Evolutionary conservation across 2,888 invertebrate species (phyloP), one percentile per base, ranked within the genome.

Genomic region (Meteorus cinctellus): DNA sequence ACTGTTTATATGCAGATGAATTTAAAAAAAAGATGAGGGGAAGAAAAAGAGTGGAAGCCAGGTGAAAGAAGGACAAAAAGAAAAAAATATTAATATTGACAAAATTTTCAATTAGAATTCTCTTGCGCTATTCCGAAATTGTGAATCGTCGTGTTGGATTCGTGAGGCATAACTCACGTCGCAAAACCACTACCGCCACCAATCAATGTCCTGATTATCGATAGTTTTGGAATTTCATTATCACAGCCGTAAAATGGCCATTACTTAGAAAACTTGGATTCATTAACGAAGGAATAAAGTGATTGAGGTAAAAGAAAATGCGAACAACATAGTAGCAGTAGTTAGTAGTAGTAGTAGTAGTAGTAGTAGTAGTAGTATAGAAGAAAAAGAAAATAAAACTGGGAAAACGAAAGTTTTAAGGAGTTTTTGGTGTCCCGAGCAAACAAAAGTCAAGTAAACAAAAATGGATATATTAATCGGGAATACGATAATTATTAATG

Each of bases 141-240:
- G 31, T 45, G 70, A 75, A 76, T 72, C 48, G 31, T 63, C 66
- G 72, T 69, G 59, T 45, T 75, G 55, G 48, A 67, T 27, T 72
- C 67, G 41, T n/a, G 55, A 71, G 59, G 70, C 74, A 80, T 81
- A 81, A 80, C 74, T 81, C 76, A 78, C 77, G 74, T 74, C 72
- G 51, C 67, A 41, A 60, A 55, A 72, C 65, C 65, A 55, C 82
- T 81, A 81, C 83, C 77, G 82, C 84, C 82, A 84, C 85, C 84
- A 81, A 87, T 87, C 86, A 84, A 85, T 84, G 86, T 86, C 83
- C 81, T 83, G 84, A 86, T 86, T 85, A 84, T 81, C 86, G 86
- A 83, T 87, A 86, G 85, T 85, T 86, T 83, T 79, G 85, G 84
- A 86, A 86, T 87, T 87, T 87, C 86, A 87, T 87, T 87, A 87